phyloP scores from a whole-genome alignment of 2,797 vertebrate species.

The Catamblyrhynchus diadema region DNA sequence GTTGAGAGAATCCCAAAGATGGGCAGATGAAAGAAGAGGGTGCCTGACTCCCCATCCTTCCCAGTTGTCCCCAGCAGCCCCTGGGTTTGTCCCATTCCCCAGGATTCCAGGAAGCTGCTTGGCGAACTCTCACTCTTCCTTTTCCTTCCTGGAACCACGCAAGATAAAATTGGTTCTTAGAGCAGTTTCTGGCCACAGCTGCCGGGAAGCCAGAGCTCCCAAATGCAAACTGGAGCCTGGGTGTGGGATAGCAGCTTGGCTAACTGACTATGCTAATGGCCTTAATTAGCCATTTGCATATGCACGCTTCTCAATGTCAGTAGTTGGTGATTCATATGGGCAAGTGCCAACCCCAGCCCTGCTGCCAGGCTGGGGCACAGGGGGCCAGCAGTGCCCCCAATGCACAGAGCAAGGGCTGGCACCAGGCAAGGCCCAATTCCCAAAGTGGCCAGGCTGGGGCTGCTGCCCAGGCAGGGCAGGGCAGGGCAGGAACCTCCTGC shows the following conservation, averaged over 20 bases:
- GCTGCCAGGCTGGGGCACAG: background rate
- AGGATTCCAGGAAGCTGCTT: background rate
- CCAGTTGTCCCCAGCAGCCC: background rate
- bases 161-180: background rate
- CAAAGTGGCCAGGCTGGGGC: background rate
- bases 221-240: background rate
- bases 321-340: background rate
- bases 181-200: background rate
- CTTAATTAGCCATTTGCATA: conserved; percentile 48
- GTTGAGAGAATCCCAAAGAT: background rate
- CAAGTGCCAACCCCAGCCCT: background rate
- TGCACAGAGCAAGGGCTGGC: background rate
- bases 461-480: background rate
- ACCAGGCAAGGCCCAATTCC: background rate
- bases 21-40: background rate
- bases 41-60: background rate
- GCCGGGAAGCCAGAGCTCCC: background rate
- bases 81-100: background rate
- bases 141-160: background rate
- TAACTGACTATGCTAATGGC: conserved; percentile 44
- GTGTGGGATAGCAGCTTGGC: background rate
- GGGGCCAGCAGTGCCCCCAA: background rate
- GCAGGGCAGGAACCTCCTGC: background rate
- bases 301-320: background rate
- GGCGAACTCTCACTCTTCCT: background rate